A percentile compares a stretch with the other conserved stretches of the same genome.
phyloP scores from a whole-genome alignment of 2,888 invertebrate species.

The Machimus atricapillus region DNA sequence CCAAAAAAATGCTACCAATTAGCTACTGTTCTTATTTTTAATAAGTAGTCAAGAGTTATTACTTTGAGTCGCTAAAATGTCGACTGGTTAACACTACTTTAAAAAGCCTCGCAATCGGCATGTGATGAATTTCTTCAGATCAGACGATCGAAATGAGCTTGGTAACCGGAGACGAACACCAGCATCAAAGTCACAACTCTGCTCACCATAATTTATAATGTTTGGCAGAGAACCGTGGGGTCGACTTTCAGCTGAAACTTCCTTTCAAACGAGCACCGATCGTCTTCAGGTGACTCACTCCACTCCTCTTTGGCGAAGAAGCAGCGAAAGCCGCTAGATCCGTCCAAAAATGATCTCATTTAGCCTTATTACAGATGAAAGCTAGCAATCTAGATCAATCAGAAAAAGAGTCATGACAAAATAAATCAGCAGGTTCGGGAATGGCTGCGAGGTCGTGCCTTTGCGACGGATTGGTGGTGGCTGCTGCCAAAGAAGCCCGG shows the following conservation, averaged over 20 bases:
- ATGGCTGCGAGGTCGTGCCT: constrained; percentile 26
- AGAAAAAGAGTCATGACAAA: constrained; percentile 35
- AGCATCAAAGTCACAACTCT: constrained; percentile 19
- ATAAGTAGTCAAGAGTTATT: not conserved
- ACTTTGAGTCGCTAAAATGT: not conserved
- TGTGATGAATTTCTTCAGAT: constrained; percentile 23
- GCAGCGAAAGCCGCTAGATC: not conserved
- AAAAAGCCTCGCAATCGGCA: not conserved
- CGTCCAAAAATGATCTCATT: constrained; percentile 30
- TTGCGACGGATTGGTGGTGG: not conserved
- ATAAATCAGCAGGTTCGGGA: constrained; percentile 18
- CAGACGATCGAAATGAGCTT: not conserved
- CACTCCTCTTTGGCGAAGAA: not conserved
- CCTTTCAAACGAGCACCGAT: not conserved
- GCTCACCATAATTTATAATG: constrained; percentile 6
- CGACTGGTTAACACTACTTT: not conserved
- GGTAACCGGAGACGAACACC: constrained; percentile 2
- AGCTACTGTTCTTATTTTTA: not conserved
- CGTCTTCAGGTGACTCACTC: not conserved
- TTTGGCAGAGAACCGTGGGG: not conserved
- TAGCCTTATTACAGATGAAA: constrained; percentile 25
- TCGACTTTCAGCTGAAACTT: constrained; percentile 8
- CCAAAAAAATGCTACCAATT: not conserved
- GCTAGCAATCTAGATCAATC: constrained; percentile 36
- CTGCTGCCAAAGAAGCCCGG: not conserved